A percentile compares a stretch with the other conserved stretches of the same genome.
phyloP scores from a whole-genome alignment of 2,888 invertebrate genomes.

The Eurytoma californica region DNA sequence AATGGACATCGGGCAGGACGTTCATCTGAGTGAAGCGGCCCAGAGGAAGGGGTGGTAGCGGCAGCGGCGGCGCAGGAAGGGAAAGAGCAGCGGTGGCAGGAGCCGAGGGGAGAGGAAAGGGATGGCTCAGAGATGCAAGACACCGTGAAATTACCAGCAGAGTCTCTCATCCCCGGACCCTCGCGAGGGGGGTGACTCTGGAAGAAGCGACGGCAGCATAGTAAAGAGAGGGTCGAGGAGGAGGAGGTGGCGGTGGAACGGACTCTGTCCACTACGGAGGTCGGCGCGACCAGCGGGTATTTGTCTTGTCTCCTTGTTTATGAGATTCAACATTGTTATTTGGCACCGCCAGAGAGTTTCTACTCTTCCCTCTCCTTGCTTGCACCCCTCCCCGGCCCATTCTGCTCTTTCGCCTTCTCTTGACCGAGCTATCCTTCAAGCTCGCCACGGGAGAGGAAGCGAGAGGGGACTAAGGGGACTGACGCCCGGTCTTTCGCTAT shows the following conservation, averaged over 20 bases:
- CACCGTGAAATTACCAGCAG: conserved; percentile 79
- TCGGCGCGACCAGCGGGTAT: conserved; percentile 72
- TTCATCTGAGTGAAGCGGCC: conserved; percentile 38
- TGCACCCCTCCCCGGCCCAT: conserved; percentile 50
- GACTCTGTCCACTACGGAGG: conserved; percentile 74
- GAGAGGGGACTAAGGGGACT: background rate
- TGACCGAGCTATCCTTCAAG: conserved; percentile 50
- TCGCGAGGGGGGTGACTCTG: conserved; percentile 40
- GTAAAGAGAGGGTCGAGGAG: conserved; percentile 56
- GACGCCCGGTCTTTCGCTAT: conserved; percentile 57
- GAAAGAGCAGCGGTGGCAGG: conserved; percentile 59
- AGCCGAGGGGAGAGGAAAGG: conserved; percentile 60
- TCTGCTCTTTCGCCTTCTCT: conserved; percentile 56
- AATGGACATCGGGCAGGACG: conserved; percentile 59
- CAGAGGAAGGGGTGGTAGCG: conserved; percentile 54
- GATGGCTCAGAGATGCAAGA: conserved; percentile 77
- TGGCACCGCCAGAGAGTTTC: conserved; percentile 74
- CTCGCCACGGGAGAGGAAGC: conserved; percentile 18
- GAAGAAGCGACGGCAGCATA: conserved; percentile 33
- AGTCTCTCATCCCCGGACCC: conserved; percentile 59
- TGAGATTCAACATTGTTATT: conserved; percentile 76
- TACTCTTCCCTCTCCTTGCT: conserved; percentile 58
- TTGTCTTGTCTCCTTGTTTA: conserved; percentile 76
- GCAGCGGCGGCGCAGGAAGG: conserved; percentile 59
- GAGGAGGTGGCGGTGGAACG: conserved; percentile 70